Percentiles rank a stretch among this genome's conserved stretches.
These are phyloP conservation scores for Strigops habroptila DNA, from an alignment of 2,113 vertebrate species.

Conservation along the genomic window DNA sequence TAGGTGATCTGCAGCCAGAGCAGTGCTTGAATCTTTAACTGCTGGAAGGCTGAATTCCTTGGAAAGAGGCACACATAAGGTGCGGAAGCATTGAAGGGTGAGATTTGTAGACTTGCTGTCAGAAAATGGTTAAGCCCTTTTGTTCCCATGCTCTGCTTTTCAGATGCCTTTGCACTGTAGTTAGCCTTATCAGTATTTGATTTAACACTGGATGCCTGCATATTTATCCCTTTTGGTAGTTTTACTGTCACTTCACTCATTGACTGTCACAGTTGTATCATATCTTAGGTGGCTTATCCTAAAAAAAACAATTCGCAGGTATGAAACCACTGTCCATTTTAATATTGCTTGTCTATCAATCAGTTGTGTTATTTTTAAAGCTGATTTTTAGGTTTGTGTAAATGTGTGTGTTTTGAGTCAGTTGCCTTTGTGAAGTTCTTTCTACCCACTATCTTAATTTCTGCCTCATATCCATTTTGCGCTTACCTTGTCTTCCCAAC, in stretches of 20 bases:
- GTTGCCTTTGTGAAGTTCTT: background rate
- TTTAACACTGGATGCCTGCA: background rate
- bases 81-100: background rate
- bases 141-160: background rate
- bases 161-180: background rate
- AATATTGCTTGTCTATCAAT: background rate
- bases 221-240: background rate
- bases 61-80: background rate
- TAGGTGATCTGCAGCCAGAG: background rate
- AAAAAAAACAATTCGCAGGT: background rate
- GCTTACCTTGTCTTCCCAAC: background rate
- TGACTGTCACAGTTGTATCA: background rate
- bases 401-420: background rate
- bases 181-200: background rate
- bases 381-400: background rate
- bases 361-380: background rate
- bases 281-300: background rate
- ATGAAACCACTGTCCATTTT: background rate
- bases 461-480: background rate
- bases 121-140: background rate
- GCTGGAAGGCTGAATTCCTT: background rate
- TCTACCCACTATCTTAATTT: background rate
- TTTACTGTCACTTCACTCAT: background rate
- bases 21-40: background rate
- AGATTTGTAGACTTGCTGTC: background rate